Conservation (phyloP, 2,113 vertebrate genomes). For the Melanocharis versteri region DNA sequence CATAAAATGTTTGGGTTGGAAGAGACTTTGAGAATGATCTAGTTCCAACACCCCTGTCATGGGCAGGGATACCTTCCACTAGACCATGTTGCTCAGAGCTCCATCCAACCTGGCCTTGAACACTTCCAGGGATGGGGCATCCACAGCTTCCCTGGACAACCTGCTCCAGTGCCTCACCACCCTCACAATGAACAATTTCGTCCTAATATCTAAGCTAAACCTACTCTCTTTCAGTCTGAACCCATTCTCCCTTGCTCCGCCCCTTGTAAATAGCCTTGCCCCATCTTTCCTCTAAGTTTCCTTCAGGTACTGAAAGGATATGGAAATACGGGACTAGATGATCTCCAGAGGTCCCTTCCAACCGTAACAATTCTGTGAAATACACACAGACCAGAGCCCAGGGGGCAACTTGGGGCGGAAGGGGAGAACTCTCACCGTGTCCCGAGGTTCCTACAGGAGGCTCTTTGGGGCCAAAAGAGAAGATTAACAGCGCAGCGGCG, state of each 20-base stretch:
- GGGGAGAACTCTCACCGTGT: background rate
- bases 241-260: background rate
- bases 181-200: background rate
- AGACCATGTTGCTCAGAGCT: background rate
- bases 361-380: background rate
- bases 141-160: background rate
- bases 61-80: background rate
- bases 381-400: accelerated
- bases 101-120: background rate
- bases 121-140: background rate
- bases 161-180: background rate
- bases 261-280: background rate
- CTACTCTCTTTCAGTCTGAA: background rate
- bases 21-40: background rate
- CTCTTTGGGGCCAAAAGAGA: background rate
- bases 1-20: background rate
- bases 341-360: background rate
- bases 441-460: background rate
- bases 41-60: accelerated
- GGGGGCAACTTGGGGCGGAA: accelerated
- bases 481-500: background rate
- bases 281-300: background rate
- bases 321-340: background rate
- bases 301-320: background rate
- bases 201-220: background rate